Base-by-base conservation (phyloP, 2,888 invertebrate genomes). In the Drosophila anceps region DNA sequence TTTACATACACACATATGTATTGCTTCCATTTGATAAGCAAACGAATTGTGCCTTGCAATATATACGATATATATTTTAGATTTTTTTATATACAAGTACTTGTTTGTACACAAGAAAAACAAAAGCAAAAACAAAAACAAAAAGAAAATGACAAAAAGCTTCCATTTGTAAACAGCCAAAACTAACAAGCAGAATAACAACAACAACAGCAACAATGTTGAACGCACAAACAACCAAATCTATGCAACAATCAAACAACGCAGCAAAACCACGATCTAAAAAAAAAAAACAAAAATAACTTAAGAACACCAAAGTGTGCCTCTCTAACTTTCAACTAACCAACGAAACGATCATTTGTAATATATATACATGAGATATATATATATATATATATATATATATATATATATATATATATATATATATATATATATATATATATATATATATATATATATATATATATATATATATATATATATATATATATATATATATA, bases 31-130 rank as follows among this genome's bases (percentile, higher is more conserved):
- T 73, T 65, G 79, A 64, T 55, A 68, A 75, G 65, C 73, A 73
- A 74, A 86, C 54, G 41, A 81, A 73, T 76, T 86, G 88, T 85
- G 89, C 84, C 89, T 87, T 88, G 78, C 82, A 77, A 79, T 66
- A 79, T 74, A 74, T 69, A 58, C 33, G 50, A 50, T 39, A 48
- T 54, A 41, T 46, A 33, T 61, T 63, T 63, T 60, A 50, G 41
- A 46, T 59, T 48, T 51, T 61, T 62, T 71, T 39, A 63, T 64
- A 67, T 67, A 59, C 31, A 54, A 54, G 44, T 55, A 70, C 57
- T 33, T 65, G 61, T 60, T 33, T 64, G 62, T 71, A 77, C 73
- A 67, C 37, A 62, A 64, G n/a, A 59, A 60, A 44, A 62, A 51
- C 24, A 24, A 24, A 24, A 24, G 4, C 39, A 54, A 58, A 55